Conservation (phyloP, 2,888 invertebrate genomes). For the Mactromeris polynyma region DNA sequence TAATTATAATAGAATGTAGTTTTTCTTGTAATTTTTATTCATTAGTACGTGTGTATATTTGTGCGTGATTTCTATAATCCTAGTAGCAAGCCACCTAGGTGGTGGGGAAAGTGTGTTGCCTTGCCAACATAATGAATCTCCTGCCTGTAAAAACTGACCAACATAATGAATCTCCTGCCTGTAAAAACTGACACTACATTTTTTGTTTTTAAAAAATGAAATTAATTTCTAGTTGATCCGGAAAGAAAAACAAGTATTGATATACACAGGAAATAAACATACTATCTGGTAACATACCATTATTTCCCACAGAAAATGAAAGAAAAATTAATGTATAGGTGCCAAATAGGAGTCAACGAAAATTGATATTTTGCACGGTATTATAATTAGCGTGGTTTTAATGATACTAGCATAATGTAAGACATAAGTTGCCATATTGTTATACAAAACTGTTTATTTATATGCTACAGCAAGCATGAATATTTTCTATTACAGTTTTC, state of each 20-base stretch:
- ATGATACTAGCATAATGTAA: constrained; percentile 52
- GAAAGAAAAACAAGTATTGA: constrained; percentile 13
- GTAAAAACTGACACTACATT: neutral
- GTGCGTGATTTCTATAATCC: neutral
- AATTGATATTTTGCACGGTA: constrained; percentile 47
- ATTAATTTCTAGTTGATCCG: constrained; percentile 17
- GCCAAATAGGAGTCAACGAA: constrained; percentile 39
- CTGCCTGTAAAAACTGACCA: neutral
- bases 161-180: neutral
- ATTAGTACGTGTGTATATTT: too few species aligned
- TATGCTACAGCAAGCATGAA: constrained; percentile 68
- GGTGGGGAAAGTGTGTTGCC: neutral
- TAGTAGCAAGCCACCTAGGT: neutral
- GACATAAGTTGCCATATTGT: constrained; percentile 59
- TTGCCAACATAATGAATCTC: constrained; percentile 1
- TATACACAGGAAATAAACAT: neutral
- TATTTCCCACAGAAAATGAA: constrained; percentile 27
- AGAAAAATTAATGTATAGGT: constrained; percentile 33
- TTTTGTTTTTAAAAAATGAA: neutral
- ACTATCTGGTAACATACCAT: constrained; percentile 9
- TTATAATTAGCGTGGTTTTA: constrained; percentile 54
- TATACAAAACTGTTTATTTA: constrained; percentile 66
- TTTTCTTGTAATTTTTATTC: too few species aligned
- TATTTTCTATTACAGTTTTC: constrained; percentile 68
- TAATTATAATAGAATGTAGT: too few species aligned